A percentile compares a stretch with the other conserved stretches of the same genome.
These are phyloP conservation scores for Pseudococcus longispinus DNA, from an alignment of 2,888 invertebrate species.

Conservation along the genomic window DNA sequence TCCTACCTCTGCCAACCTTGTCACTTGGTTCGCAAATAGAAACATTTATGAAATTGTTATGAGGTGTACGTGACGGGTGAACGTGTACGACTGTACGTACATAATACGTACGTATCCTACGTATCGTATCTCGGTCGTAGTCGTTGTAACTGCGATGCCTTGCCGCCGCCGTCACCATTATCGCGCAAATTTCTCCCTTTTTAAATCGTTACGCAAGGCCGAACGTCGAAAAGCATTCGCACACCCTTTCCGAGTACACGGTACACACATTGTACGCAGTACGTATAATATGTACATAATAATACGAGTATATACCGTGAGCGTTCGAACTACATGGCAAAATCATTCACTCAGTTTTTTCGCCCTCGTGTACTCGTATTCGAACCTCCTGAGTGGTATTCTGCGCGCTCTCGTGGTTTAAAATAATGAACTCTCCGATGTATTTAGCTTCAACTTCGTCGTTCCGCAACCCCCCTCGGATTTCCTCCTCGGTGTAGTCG, in stretches of 20 bases:
- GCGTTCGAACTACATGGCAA: too few species aligned
- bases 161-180: background rate
- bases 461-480: too few species aligned
- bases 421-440: too few species aligned
- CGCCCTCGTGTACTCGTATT: too few species aligned
- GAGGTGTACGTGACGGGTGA: conserved; percentile 46
- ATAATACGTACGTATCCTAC: background rate
- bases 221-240: conserved; percentile 8
- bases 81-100: background rate
- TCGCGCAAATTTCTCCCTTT: conserved; percentile 16
- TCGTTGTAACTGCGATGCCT: background rate
- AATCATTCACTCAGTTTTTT: too few species aligned
- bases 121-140: background rate
- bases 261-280: background rate
- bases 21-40: conserved; percentile 41
- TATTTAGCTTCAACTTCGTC: too few species aligned
- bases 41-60: conserved; percentile 56
- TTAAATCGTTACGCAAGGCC: conserved; percentile 20
- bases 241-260: background rate
- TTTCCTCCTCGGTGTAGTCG: too few species aligned
- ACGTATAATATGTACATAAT: background rate
- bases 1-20: background rate
- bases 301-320: too few species aligned
- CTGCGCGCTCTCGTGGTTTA: too few species aligned
- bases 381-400: too few species aligned